Percentiles rank a stretch among this genome's conserved stretches.
These are phyloP conservation scores for Ostrea denselamellosa DNA, from an alignment of 1,140 invertebrate species.

Conservation along the genomic window DNA sequence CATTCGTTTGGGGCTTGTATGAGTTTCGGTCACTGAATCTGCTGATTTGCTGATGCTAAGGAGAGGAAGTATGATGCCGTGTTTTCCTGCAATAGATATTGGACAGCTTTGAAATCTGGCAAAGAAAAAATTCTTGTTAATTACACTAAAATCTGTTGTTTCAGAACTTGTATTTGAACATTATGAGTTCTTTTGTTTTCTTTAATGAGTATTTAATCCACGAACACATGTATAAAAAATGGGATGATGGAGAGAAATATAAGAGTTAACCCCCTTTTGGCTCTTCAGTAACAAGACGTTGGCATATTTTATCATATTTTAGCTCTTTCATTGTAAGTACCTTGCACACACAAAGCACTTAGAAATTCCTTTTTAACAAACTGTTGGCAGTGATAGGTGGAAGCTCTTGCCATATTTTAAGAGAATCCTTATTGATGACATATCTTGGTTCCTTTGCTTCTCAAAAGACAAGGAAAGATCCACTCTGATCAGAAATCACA, in stretches of 20 bases:
- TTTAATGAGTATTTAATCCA: conserved; percentile 10
- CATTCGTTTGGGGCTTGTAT: conserved; percentile 23
- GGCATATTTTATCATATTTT: not conserved
- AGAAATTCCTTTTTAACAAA: not conserved
- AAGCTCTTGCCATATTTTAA: not conserved
- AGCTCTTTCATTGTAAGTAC: not conserved
- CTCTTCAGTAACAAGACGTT: not conserved
- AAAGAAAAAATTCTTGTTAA: conserved; percentile 3
- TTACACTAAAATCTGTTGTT: not conserved
- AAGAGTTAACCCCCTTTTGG: conserved; percentile 4
- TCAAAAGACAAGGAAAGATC: not conserved
- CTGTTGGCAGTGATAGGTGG: not conserved
- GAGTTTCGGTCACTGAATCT: conserved; percentile 31
- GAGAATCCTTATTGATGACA: conserved; percentile 3
- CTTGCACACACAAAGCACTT: conserved; percentile 1
- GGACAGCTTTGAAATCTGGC: conserved; percentile 33
- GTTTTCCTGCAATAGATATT: conserved; percentile 26
- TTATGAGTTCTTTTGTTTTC: conserved; percentile 3
- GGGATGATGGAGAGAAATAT: not conserved
- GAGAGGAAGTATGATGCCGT: conserved; percentile 15
- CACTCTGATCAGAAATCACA: not conserved
- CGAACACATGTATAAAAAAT: not conserved
- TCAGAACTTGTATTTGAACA: conserved; percentile 15
- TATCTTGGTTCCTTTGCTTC: conserved; percentile 6
- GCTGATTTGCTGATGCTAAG: not conserved